phyloP scores from a whole-genome alignment of 2,113 vertebrate genomes.

The Myrmophylax atrothorax region DNA sequence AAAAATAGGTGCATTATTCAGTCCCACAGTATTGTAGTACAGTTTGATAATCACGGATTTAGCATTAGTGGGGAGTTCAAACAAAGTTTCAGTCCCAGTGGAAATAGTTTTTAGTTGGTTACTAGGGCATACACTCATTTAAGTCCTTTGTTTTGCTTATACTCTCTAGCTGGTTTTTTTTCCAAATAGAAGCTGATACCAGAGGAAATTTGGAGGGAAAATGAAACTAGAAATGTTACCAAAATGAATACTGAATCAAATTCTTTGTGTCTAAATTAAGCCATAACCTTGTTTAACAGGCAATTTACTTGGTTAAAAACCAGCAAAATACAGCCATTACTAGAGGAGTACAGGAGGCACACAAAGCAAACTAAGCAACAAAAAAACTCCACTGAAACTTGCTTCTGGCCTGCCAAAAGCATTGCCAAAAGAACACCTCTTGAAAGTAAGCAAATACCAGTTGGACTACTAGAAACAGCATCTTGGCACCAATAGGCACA shows the following conservation, averaged over 20 bases:
- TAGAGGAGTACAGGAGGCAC: not conserved
- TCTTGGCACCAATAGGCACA: not conserved
- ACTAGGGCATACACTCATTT: not conserved
- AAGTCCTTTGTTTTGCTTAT: not conserved
- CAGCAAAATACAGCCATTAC: not conserved
- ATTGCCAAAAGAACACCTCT: not conserved
- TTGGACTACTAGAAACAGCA: not conserved
- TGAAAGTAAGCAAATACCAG: not conserved
- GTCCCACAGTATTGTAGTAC: not conserved
- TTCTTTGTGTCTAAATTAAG: not conserved
- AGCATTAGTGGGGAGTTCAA: slow-evolving; percentile 21
- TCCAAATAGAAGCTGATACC: not conserved
- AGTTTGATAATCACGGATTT: slow-evolving; percentile 40
- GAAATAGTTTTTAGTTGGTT: not conserved
- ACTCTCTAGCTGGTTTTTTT: not conserved
- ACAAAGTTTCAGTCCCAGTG: slow-evolving; percentile 19
- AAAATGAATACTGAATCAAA: not conserved
- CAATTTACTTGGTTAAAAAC: not conserved
- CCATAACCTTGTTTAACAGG: not conserved
- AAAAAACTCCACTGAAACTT: not conserved
- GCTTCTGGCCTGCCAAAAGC: not conserved
- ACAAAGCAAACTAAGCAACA: not conserved
- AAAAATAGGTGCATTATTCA: slow-evolving; percentile 25
- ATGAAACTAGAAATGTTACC: not conserved
- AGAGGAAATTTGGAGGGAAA: not conserved